phyloP scores from a whole-genome alignment of 2,113 vertebrate genomes.

The Prunella fulvescens region DNA sequence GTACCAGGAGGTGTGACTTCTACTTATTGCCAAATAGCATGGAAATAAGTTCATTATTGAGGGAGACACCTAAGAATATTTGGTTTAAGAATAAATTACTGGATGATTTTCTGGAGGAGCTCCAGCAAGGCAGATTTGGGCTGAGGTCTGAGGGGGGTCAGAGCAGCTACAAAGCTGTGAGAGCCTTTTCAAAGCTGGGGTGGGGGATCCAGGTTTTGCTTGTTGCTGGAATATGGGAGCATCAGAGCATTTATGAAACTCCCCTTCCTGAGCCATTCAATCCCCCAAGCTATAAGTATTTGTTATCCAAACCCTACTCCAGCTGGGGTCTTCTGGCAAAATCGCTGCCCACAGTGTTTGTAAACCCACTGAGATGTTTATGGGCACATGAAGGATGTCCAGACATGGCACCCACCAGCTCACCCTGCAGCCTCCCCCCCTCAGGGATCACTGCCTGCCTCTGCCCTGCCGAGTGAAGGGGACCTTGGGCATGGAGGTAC shows the following conservation, averaged over 20 bases:
- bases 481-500: accelerated
- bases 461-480: accelerated
- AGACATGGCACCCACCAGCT: neutral
- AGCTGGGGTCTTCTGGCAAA: neutral
- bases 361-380: neutral
- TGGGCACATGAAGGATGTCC: accelerated
- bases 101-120: neutral
- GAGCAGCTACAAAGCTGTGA: neutral
- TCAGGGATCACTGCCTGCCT: neutral
- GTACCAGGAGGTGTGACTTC: neutral
- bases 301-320: neutral
- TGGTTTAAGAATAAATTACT: neutral
- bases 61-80: neutral
- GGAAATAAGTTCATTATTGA: constrained; percentile 3
- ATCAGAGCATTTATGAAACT: neutral
- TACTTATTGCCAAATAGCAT: neutral
- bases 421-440: neutral
- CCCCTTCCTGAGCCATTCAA: neutral
- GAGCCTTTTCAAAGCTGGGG: neutral
- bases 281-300: neutral
- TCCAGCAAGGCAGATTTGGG: neutral
- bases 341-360: neutral
- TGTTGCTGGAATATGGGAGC: neutral
- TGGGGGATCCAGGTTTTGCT: neutral
- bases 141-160: neutral